Percentiles rank a stretch among this genome's conserved stretches.
Evolutionary conservation across 2,888 invertebrate genomes (phyloP).

Genomic region (Chrysina gloriosa): DNA sequence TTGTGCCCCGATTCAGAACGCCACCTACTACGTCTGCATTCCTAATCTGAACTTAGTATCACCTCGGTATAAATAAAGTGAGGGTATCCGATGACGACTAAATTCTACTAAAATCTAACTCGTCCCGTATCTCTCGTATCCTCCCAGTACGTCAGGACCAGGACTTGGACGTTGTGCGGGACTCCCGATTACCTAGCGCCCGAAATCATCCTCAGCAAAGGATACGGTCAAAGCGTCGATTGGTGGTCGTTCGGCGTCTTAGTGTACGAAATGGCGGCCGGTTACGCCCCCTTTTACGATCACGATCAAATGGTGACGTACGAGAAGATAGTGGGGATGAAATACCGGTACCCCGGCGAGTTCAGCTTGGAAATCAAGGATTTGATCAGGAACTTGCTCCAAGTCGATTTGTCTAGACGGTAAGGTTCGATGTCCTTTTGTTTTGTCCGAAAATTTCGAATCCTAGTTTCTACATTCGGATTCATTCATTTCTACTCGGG

Average conservation of each 20-base stretch:
- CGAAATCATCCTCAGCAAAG: conserved; percentile 88
- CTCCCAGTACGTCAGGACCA: conserved; percentile 68
- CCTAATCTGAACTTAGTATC: no score
- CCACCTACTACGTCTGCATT: no score
- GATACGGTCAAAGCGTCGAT: conserved; percentile 92
- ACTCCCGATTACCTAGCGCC: conserved; percentile 97
- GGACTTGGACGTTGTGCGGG: conserved; percentile 94
- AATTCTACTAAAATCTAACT: no score
- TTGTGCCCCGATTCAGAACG: no score
- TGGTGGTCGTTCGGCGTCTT: conserved; percentile 97
- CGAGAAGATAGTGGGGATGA: conserved; percentile 91
- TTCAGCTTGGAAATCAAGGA: conserved; percentile 87
- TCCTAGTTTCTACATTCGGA: no score
- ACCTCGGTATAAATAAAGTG: no score
- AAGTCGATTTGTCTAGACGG: conserved; percentile 81
- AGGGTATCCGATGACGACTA: no score
- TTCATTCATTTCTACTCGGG: no score
- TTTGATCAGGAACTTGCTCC: conserved; percentile 83
- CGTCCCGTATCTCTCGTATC: not conserved
- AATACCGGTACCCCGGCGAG: conserved; percentile 85
- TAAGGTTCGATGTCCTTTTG: no score
- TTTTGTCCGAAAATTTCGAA: no score
- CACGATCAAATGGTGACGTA: conserved; percentile 93
- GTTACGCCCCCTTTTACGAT: conserved; percentile 92
- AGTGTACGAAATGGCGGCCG: conserved; percentile 89